Base-by-base conservation (phyloP, 2,113 vertebrate genomes). In the Salvator merianae region DNA sequence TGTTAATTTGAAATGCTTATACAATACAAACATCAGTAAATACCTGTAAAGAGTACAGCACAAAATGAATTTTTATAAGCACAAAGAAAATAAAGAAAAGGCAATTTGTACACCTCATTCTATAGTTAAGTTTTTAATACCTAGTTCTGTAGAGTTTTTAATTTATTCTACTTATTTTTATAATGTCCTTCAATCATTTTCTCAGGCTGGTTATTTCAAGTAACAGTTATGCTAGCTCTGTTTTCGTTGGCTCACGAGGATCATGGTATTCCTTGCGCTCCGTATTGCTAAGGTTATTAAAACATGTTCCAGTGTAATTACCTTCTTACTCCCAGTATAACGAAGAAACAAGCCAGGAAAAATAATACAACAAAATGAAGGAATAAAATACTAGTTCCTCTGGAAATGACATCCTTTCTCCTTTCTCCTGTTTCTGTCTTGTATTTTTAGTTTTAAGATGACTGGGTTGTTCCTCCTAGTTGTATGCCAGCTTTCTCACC, bases 391-490 rank as follows among this genome's bases (percentile, higher is more conserved):
- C 24, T 16, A 68, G 75, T 80, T 87, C 63, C 84, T 74, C 36
- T 32, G 81, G 77, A 86, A 30, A 86, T 88, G 82, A 40, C 22
- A 0, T 1, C 50, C 24, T 10, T 26, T 32, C 8, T 88, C 81
- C 71, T 87, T 16, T 14, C n/a, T 16, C 66, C n/a, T 68, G 65
- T 79, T 90, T 86, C 84, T 88, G 88, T 89, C 90, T 69, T 38
- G 47, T 7, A 28, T 77, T 65, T 79, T 75, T 36, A 38, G 88
- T 90, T 59, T 72, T 55, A 82, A 93, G 89, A 47, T 77, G 90
- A 81, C 90, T 93, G 86, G 85, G 88, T 88, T 88, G 87, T 89
- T 89, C 88, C 88, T 88, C 84, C 74, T 72, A 82, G 83, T 84
- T 84, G 85, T 79, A 86, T 87, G 88, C 75, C 88, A 90, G 88